Evolutionary conservation across 2,888 invertebrate species (phyloP), one percentile per base, ranked within the genome.

Genomic region (Phymatocera aterrima): DNA sequence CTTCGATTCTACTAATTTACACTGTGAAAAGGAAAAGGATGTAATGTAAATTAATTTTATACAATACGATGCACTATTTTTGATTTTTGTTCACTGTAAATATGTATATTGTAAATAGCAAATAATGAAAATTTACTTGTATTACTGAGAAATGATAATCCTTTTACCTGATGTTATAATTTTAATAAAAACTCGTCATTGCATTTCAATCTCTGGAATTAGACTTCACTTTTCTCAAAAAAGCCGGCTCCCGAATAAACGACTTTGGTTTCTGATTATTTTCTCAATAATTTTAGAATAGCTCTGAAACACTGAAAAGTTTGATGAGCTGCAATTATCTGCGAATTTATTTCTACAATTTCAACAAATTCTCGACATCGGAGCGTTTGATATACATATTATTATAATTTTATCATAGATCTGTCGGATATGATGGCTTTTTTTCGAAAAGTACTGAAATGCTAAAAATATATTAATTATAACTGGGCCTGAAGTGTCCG

Each of bases 1-100:
- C 91, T 98, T 98, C 8, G 97, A 97, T 92, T 98, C 97, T 6
- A 96, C 95, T 87, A 97, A 94, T 87, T 93, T 94, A 83, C 94
- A 93, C 94, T 94, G 89, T 46, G 90, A 88, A 37, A 90, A 88
- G 79, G 80, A 74, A 83, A 80, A 81, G 80, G 74, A 2, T 68
- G 46, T 10, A 60, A 12, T 81, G 72, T 61, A 48, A 68, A 51
- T 18, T 46, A 40, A 54, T 15, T 34, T 64, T 21, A n/a, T 34
- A 37, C 8, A 64, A n/a, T 64, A 34, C 6, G 12, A 24, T 68
- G 4, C n/a, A n/a, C n/a, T n/a, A n/a, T n/a, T n/a, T n/a, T n/a
- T n/a, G n/a, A n/a, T n/a, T n/a, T n/a, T 46, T 10, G n/a, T 15
- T 40, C 15, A 46, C 18, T 40, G 64, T 68, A 3, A 31, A 68